These are phyloP conservation scores for Bombus impatiens DNA, from an alignment of 1,140 invertebrate species.

Conservation along the genomic window DNA sequence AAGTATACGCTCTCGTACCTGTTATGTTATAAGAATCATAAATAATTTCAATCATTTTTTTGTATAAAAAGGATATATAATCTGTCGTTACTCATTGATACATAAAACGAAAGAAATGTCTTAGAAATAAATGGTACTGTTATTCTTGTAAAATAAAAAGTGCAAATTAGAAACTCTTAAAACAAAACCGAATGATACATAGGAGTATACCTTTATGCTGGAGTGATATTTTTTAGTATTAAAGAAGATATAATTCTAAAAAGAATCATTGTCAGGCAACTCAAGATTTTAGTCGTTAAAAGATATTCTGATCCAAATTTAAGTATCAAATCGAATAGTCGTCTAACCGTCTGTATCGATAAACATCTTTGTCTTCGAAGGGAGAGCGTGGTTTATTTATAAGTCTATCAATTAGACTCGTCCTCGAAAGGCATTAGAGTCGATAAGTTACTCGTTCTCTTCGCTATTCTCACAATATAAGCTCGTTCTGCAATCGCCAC, in stretches of 20 bases:
- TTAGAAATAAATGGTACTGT: neutral
- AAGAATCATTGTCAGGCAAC: neutral
- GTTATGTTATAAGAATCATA: neutral
- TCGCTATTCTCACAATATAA: conserved; percentile 37
- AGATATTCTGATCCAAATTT: conserved; percentile 52
- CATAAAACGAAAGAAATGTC: neutral
- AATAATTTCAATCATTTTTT: neutral
- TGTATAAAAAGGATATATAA: neutral
- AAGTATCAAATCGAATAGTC: conserved; percentile 44
- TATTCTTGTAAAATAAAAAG: neutral
- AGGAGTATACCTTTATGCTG: neutral
- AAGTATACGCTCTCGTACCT: neutral
- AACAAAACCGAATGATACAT: too few relatives aligned
- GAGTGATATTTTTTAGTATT: neutral
- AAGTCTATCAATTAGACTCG: conserved; percentile 71
- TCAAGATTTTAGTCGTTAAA: neutral
- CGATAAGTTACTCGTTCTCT: conserved; percentile 55
- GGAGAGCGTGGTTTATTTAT: conserved; percentile 70
- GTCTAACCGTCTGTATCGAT: conserved; percentile 41
- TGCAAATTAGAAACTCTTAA: neutral
- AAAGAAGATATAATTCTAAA: neutral
- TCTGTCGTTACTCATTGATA: neutral
- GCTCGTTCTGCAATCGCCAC: neutral
- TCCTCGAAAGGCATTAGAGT: conserved; percentile 73
- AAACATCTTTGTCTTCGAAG: conserved; percentile 42